Percentiles rank a stretch among this genome's conserved stretches.
These are phyloP conservation scores for Archips crataeganus DNA, from an alignment of 2,888 invertebrate species.

Conservation along the genomic window DNA sequence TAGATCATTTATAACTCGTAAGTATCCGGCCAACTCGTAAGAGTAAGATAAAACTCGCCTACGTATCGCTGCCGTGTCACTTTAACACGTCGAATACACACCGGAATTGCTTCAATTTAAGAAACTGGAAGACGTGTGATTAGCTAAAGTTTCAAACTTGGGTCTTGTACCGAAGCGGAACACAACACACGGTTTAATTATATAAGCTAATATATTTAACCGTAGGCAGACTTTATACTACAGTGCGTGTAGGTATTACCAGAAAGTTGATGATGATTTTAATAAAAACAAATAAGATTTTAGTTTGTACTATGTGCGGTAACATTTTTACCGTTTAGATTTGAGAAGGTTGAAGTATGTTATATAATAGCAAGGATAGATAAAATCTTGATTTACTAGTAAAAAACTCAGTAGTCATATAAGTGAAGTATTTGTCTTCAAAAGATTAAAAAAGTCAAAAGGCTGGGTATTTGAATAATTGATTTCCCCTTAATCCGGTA, in stretches of 20 bases:
- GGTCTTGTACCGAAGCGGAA: conserved; percentile 64
- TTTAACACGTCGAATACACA: neutral
- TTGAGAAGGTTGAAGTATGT: too few relatives aligned
- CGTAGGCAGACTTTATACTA: conserved; percentile 38
- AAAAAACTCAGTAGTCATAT: too few relatives aligned
- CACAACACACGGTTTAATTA: conserved; percentile 68
- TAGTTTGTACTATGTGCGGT: too few relatives aligned
- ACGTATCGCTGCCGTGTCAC: neutral
- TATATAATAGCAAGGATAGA: too few relatives aligned
- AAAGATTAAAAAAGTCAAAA: too few relatives aligned
- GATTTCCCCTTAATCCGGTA: too few relatives aligned
- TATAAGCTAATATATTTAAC: conserved; percentile 61
- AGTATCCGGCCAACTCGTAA: too few relatives aligned
- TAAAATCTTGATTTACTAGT: too few relatives aligned
- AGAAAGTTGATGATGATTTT: conserved; percentile 51
- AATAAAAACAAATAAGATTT: neutral
- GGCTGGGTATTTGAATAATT: too few relatives aligned
- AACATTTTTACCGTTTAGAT: too few relatives aligned
- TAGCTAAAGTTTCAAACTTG: conserved; percentile 71
- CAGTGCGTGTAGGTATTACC: conserved; percentile 36
- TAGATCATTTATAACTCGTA: too few relatives aligned
- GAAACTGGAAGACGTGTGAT: conserved; percentile 58
- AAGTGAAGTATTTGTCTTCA: too few relatives aligned
- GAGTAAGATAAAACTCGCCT: neutral
- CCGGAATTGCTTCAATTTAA: conserved; percentile 39